Evolutionary conservation across 2,113 vertebrate species (phyloP).

Genomic region (Felis chaus): DNA sequence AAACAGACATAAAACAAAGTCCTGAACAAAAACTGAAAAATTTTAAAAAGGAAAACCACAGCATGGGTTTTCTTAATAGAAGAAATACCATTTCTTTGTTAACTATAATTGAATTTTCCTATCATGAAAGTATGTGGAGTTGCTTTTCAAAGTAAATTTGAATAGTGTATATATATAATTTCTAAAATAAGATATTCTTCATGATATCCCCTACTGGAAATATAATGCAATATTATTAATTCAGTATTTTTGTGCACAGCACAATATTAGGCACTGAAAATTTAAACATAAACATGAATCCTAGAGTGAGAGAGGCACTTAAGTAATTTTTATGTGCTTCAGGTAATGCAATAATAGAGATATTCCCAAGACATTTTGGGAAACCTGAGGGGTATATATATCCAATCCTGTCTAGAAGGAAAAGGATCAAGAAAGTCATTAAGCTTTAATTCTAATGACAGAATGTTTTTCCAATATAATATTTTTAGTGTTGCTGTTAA

Average conservation of each 20-base stretch:
- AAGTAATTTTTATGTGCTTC: background rate
- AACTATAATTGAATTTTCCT: background rate
- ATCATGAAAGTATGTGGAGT: background rate
- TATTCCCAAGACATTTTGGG: background rate
- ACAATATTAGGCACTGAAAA: background rate
- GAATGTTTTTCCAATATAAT: background rate
- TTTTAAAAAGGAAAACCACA: background rate
- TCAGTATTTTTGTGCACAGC: background rate
- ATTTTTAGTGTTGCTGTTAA: background rate
- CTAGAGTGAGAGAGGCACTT: background rate
- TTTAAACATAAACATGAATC: background rate
- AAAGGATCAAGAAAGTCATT: background rate
- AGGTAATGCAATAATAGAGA: background rate
- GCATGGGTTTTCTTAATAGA: background rate
- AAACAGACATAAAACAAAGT: constrained; percentile 28
- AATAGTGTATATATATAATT: background rate
- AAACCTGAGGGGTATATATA: background rate
- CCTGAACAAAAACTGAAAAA: background rate
- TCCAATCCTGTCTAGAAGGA: background rate
- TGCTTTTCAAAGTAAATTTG: constrained; percentile 27
- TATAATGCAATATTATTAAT: background rate
- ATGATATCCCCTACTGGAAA: background rate
- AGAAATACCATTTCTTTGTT: background rate
- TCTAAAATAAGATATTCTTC: background rate
- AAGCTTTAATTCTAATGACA: background rate